Conservation (phyloP, 2,888 invertebrate species). For the Griposia aprilina region DNA sequence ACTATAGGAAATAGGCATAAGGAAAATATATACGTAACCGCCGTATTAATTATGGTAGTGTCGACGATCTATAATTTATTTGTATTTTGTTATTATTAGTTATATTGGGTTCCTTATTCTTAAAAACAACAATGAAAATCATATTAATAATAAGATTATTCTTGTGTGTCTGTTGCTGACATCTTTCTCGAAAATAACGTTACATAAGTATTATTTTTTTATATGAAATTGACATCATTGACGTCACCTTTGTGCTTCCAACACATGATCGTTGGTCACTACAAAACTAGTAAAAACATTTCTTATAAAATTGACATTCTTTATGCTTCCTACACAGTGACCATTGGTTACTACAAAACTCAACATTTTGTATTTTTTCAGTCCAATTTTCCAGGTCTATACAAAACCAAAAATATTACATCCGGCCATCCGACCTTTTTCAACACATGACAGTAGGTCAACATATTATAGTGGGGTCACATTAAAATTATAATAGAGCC, state of each 20-base stretch:
- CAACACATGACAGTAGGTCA: constrained; percentile 55
- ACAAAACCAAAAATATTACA: constrained; percentile 60
- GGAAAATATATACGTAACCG: not conserved
- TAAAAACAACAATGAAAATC: not conserved
- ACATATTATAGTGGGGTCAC: constrained; percentile 55
- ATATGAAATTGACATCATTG: not conserved
- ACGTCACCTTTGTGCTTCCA: not conserved
- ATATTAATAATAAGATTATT: not conserved
- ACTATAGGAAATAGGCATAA: not conserved
- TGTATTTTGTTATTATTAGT: not conserved
- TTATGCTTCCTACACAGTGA: not conserved
- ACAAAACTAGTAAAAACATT: not conserved
- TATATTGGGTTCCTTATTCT: not conserved
- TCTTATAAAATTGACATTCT: not conserved
- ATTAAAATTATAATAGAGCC: constrained; percentile 67
- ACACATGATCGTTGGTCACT: not conserved
- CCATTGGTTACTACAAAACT: not conserved
- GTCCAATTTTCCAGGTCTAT: constrained; percentile 47
- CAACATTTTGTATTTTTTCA: constrained; percentile 13
- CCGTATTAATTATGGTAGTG: not conserved
- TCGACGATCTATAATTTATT: not conserved
- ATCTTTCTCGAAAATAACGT: not conserved
- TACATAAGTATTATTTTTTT: not conserved
- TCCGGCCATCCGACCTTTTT: constrained; percentile 60
- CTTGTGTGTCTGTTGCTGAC: not conserved